These are phyloP conservation scores for Saguinus midas DNA, from an alignment of 2,113 vertebrate species.

Conservation along the genomic window DNA sequence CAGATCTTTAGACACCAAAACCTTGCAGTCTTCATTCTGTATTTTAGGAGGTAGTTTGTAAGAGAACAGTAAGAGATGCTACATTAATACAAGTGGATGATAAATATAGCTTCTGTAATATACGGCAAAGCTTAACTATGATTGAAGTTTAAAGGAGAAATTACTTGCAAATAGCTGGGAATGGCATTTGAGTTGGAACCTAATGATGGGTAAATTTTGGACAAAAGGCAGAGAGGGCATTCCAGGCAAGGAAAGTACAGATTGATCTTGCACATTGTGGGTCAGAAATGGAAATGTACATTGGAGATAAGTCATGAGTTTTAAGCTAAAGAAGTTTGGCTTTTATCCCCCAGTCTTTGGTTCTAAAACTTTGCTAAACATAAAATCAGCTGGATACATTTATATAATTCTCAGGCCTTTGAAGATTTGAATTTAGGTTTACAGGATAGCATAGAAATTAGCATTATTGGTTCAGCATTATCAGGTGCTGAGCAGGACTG, in stretches of 20 bases:
- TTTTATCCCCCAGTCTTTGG: neutral
- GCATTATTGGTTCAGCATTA: neutral
- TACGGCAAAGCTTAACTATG: neutral
- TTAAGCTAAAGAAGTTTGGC: neutral
- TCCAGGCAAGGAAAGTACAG: neutral
- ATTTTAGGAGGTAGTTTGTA: neutral
- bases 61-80: neutral
- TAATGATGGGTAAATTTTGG: neutral
- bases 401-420: neutral
- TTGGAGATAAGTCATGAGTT: neutral
- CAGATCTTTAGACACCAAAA: neutral
- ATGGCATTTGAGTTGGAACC: neutral
- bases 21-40: neutral
- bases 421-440: neutral
- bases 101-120: neutral
- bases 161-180: neutral
- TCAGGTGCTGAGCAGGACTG: neutral
- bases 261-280: neutral
- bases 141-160: neutral
- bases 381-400: neutral
- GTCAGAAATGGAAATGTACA: neutral
- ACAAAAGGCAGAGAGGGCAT: neutral
- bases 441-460: neutral
- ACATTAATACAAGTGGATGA: fast-evolving
- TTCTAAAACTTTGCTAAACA: neutral